Conservation (phyloP, 2,888 invertebrate genomes). For the Campoplex capitator region DNA sequence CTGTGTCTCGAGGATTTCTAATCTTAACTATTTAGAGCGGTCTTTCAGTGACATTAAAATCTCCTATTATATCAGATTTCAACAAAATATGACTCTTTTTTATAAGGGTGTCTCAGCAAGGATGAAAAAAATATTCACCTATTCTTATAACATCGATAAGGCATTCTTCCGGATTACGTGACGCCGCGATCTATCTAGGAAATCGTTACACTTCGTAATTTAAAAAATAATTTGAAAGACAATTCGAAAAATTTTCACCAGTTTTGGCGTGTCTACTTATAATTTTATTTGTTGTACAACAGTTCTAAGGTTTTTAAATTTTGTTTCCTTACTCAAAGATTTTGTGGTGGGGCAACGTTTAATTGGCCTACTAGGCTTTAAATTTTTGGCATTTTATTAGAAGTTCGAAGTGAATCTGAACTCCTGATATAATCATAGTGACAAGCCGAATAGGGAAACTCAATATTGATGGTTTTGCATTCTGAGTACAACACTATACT, state of each 20-base stretch:
- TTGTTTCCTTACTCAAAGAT: too few relatives aligned
- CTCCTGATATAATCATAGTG: too few relatives aligned
- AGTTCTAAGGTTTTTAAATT: too few relatives aligned
- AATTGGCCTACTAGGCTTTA: too few relatives aligned
- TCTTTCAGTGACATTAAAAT: neutral
- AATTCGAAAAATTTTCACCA: too few relatives aligned
- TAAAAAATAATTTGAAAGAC: too few relatives aligned
- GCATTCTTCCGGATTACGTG: neutral
- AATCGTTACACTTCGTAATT: neutral
- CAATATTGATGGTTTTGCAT: neutral
- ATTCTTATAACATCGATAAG: constrained; percentile 12
- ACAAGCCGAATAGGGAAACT: too few relatives aligned
- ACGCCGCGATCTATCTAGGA: neutral
- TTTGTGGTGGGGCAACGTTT: too few relatives aligned
- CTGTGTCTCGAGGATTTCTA: neutral
- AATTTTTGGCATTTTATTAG: too few relatives aligned
- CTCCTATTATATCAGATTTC: neutral
- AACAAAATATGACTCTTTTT: neutral
- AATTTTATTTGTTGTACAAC: too few relatives aligned
- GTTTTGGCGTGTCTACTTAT: too few relatives aligned
- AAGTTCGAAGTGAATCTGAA: too few relatives aligned
- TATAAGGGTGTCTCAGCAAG: neutral
- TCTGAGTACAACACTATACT: neutral
- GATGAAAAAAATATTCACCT: neutral
- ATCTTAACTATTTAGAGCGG: neutral